Conservation (phyloP, 2,888 invertebrate genomes). For the Eulithis prunata region DNA sequence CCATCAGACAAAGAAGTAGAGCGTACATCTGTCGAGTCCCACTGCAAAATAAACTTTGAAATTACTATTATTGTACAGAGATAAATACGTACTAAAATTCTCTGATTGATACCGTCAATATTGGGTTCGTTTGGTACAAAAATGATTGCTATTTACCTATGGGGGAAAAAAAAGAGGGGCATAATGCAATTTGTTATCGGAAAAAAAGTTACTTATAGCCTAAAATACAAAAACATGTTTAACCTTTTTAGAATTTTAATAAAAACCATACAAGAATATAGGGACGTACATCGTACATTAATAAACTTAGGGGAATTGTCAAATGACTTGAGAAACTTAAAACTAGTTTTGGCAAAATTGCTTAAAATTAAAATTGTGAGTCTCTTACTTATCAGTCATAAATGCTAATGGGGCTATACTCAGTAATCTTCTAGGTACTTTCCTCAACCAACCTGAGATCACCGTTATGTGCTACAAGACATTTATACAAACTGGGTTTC, state of each 20-base stretch:
- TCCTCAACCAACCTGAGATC: no score
- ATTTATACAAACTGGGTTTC: no score
- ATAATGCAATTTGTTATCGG: no score
- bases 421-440: no score
- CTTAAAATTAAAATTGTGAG: neutral
- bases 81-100: neutral
- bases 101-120: no score
- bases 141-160: no score
- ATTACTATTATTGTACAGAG: neutral
- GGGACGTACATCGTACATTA: neutral
- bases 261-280: constrained; percentile 5
- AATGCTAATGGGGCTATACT: no score
- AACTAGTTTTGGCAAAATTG: neutral
- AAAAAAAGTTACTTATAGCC: no score
- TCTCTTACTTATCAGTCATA: neutral
- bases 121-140: no score
- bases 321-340: constrained; percentile 10
- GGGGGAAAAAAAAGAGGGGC: no score
- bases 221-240: constrained; percentile 17
- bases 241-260: constrained; percentile 24
- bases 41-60: constrained; percentile 51
- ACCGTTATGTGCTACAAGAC: no score
- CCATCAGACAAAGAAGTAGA: constrained; percentile 61
- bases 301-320: neutral
- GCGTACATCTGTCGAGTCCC: constrained; percentile 59